These are phyloP conservation scores for Sarcophaga bullata DNA, from an alignment of 1,140 invertebrate genomes.

Conservation along the genomic window DNA sequence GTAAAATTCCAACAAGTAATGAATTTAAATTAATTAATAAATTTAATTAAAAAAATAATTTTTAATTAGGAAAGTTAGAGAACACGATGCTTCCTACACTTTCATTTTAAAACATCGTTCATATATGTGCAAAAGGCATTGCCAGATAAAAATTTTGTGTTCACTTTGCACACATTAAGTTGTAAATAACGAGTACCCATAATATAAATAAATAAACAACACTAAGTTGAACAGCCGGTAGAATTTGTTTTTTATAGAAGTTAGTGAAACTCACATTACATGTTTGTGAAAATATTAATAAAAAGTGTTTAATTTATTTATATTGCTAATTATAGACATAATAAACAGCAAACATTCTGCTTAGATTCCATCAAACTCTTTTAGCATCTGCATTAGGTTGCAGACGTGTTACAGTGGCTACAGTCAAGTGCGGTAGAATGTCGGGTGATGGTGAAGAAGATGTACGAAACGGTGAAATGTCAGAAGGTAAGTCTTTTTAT, in stretches of 20 bases:
- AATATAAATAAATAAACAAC: neutral
- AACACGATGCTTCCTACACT: too few species aligned
- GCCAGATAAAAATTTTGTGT: neutral
- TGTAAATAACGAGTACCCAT: neutral
- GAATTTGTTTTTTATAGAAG: slow-evolving; percentile 6
- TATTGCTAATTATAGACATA: neutral
- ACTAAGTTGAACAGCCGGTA: slow-evolving; percentile 25
- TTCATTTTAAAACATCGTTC: too few species aligned
- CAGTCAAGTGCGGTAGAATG: slow-evolving; percentile 38
- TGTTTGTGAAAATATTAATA: neutral
- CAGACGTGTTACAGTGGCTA: slow-evolving; percentile 41
- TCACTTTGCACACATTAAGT: neutral
- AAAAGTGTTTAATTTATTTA: neutral
- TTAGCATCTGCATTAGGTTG: slow-evolving; percentile 44
- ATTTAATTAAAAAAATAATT: too few species aligned
- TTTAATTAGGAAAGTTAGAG: too few species aligned
- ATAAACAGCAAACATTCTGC: slow-evolving; percentile 42
- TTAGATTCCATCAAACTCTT: slow-evolving; percentile 43
- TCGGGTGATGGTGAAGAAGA: slow-evolving; percentile 29
- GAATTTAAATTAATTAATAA: too few species aligned
- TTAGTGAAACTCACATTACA: neutral
- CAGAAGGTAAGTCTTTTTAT: neutral
- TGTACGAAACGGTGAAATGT: neutral
- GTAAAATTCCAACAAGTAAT: too few species aligned
- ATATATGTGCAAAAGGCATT: neutral